phyloP scores from a whole-genome alignment of 2,797 vertebrate genomes.

The Arrhamphus sclerolepis region DNA sequence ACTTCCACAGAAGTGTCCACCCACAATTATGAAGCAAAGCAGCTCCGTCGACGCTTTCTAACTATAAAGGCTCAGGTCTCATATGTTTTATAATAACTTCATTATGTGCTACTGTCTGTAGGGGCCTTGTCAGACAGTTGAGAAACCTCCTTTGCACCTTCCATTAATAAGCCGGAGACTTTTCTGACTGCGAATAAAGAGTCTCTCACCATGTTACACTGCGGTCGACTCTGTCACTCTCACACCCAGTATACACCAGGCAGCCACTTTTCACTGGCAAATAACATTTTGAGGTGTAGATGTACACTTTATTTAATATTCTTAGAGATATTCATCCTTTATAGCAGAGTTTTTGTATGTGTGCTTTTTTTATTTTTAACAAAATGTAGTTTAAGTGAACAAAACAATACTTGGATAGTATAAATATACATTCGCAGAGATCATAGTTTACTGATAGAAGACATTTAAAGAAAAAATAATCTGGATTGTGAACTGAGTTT shows the following conservation, averaged over 20 bases:
- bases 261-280: conserved; percentile 12
- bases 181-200: conserved; percentile 22
- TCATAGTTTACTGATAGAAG: not conserved
- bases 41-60: no score
- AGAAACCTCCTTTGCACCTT: conserved; percentile 14
- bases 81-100: conserved; percentile 49
- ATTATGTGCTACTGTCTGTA: conserved; percentile 15
- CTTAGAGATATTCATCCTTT: not conserved
- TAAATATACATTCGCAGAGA: not conserved
- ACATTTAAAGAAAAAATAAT: conserved; percentile 6
- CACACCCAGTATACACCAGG: conserved; percentile 29
- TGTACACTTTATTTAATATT: conserved; percentile 4
- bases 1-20: conserved; percentile 23
- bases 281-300: conserved; percentile 15
- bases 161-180: conserved; percentile 22
- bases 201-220: conserved; percentile 32
- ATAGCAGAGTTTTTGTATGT: not conserved
- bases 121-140: conserved; percentile 45
- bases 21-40: not conserved
- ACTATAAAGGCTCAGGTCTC: conserved; percentile 14
- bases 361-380: no score
- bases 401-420: not conserved
- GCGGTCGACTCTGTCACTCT: conserved; percentile 63
- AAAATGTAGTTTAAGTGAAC: not conserved
- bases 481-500: not conserved